phyloP scores from a whole-genome alignment of 2,113 vertebrate genomes.

The Pycnonotus jocosus region DNA sequence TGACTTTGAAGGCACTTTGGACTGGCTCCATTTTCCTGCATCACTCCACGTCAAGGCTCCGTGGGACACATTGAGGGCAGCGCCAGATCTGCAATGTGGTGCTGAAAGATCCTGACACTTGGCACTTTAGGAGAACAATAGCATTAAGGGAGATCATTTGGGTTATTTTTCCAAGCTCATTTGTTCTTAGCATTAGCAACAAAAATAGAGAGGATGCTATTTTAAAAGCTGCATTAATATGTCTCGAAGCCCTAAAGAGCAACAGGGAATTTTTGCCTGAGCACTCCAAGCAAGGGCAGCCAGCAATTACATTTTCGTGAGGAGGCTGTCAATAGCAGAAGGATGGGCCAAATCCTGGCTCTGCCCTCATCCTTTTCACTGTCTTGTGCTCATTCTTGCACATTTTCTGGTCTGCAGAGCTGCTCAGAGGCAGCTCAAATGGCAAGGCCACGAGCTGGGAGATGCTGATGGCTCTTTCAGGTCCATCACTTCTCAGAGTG shows the following conservation, averaged over 20 bases:
- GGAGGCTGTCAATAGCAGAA: slow-evolving; percentile 14
- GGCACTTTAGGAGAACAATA: slow-evolving; percentile 25
- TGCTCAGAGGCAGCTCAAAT: background rate
- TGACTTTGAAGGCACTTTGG: slow-evolving; percentile 26
- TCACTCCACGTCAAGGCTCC: background rate
- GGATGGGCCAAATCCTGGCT: background rate
- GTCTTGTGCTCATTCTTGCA: background rate
- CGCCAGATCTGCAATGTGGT: background rate
- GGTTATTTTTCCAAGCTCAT: background rate
- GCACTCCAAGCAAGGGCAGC: slow-evolving; percentile 34
- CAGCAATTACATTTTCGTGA: slow-evolving; percentile 10
- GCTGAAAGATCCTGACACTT: slow-evolving; percentile 4
- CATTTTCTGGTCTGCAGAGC: background rate
- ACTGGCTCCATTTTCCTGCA: background rate
- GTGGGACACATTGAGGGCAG: slow-evolving; percentile 39
- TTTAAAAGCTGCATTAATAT: slow-evolving; percentile 41
- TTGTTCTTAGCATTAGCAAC: slow-evolving; percentile 25
- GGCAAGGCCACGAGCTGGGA: background rate
- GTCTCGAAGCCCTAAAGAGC: background rate
- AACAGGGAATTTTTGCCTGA: background rate
- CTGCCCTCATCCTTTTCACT: background rate
- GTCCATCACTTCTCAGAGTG: background rate
- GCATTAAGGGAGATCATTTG: background rate
- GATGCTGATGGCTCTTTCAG: background rate
- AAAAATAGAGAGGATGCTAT: slow-evolving; percentile 45